Evolutionary conservation across 2,113 vertebrate genomes (phyloP).

Genomic region (Amphiprion percula): DNA sequence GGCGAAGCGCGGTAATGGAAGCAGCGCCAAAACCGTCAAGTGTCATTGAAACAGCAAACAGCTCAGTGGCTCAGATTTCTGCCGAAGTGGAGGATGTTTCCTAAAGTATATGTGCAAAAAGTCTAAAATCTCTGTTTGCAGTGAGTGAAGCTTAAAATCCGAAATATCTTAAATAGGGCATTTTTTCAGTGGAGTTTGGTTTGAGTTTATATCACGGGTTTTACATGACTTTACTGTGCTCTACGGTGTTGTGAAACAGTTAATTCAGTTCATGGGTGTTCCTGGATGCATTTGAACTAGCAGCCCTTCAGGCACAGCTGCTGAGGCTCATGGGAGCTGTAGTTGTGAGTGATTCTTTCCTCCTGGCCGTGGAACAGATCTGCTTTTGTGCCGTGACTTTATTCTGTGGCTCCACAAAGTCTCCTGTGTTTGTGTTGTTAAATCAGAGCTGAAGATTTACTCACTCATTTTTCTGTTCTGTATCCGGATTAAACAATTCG

Average conservation of each 20-base stretch:
- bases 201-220: not conserved
- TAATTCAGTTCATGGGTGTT: too few relatives aligned
- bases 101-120: fast-evolving
- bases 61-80: not conserved
- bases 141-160: fast-evolving
- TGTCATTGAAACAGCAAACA: not conserved
- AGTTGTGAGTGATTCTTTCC: too few relatives aligned
- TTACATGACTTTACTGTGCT: not conserved
- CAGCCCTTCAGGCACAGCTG: not conserved
- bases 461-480: too few relatives aligned
- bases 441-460: not conserved
- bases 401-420: not conserved
- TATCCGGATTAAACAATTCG: too few relatives aligned
- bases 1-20: too few relatives aligned
- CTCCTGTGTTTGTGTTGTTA: not conserved
- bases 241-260: not conserved
- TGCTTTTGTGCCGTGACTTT: conserved; percentile 7
- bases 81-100: not conserved
- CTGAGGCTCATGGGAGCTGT: too few relatives aligned
- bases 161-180: not conserved
- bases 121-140: not conserved
- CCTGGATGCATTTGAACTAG: not conserved
- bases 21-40: not conserved
- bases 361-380: not conserved
- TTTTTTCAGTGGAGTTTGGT: not conserved